Evolutionary conservation across 1,140 invertebrate genomes (phyloP).

Genomic region (Tribolium castaneum): DNA sequence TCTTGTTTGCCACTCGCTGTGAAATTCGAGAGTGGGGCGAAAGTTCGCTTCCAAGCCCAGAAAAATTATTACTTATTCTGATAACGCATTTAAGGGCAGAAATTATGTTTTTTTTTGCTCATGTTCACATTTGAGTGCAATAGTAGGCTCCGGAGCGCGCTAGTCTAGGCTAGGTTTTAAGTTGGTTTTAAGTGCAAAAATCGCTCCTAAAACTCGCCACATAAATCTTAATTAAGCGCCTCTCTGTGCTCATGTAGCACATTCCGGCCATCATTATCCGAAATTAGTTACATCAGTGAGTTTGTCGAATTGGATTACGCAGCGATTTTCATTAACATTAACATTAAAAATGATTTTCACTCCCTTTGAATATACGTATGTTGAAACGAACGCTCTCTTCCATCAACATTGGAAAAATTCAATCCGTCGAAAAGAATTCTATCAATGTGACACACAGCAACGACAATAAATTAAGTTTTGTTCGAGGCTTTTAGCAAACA

Average conservation of each 20-base stretch:
- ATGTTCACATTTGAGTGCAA: too few relatives aligned
- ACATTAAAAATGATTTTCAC: background rate
- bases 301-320: background rate
- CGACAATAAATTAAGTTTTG: background rate
- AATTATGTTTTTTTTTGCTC: too few relatives aligned
- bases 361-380: background rate
- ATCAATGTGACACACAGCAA: background rate
- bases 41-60: background rate
- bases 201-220: background rate
- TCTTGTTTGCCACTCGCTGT: slow-evolving; percentile 14
- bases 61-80: background rate
- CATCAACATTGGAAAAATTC: background rate
- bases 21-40: background rate
- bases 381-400: background rate
- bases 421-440: background rate
- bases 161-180: too few relatives aligned
- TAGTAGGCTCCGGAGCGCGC: too few relatives aligned
- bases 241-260: background rate
- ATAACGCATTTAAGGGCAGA: background rate
- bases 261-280: background rate
- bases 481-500: background rate
- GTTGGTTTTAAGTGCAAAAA: too few relatives aligned
- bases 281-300: background rate
- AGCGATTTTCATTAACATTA: background rate
- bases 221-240: background rate